phyloP scores from a whole-genome alignment of 2,113 vertebrate species.

The Crotalus horridus region DNA sequence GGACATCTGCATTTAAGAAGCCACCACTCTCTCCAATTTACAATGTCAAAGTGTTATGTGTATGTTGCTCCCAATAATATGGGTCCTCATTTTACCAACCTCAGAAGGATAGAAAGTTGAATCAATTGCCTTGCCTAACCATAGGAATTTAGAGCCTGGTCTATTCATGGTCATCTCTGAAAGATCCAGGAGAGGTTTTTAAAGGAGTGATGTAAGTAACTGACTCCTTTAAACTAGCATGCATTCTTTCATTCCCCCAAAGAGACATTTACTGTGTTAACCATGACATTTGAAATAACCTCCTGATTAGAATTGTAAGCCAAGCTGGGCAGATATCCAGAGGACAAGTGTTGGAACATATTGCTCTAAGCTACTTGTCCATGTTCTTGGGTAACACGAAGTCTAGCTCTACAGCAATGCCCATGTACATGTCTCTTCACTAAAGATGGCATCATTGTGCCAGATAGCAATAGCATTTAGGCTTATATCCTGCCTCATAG shows the following conservation, averaged over 20 bases:
- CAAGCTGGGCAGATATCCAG: not conserved
- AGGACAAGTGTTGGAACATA: not conserved
- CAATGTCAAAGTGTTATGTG: not conserved
- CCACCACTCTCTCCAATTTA: not conserved
- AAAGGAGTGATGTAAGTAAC: not conserved
- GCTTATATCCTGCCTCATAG: not conserved
- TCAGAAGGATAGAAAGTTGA: not conserved
- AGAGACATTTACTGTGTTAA: not conserved
- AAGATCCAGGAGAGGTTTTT: not conserved
- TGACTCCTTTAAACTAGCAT: not conserved
- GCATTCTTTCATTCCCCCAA: not conserved
- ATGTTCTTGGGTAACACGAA: not conserved
- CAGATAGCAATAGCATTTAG: not conserved
- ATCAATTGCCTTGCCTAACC: not conserved
- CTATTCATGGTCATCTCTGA: not conserved
- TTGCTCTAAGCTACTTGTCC: not conserved
- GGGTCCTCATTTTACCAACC: not conserved
- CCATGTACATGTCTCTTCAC: not conserved
- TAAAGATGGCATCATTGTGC: not conserved
- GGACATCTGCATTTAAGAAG: not conserved
- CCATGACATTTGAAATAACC: not conserved
- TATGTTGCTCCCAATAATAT: not conserved
- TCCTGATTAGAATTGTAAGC: not conserved
- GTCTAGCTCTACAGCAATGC: not conserved
- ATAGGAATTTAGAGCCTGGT: not conserved